A percentile compares a stretch with the other conserved stretches of the same genome.
Conservation (phyloP, 2,888 invertebrate species). For the Thelaira solivaga region DNA sequence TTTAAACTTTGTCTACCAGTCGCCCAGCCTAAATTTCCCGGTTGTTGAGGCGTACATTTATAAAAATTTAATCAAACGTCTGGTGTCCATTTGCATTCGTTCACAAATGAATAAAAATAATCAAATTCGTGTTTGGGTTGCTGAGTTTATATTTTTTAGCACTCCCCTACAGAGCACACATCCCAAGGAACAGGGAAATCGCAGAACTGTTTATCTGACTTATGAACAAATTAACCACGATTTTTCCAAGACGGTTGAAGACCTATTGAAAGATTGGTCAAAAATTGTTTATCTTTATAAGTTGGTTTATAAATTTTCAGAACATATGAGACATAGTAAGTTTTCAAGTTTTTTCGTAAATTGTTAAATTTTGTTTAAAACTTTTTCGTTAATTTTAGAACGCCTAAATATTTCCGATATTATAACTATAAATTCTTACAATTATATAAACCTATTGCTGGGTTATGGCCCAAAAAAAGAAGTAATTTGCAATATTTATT, state of each 20-base stretch:
- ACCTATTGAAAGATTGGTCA: slow-evolving; percentile 93
- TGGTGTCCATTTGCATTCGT: slow-evolving; percentile 90
- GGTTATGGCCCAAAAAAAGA: slow-evolving; percentile 92
- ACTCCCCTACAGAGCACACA: slow-evolving; percentile 88
- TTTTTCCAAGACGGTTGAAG: slow-evolving; percentile 88
- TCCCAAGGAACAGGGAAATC: slow-evolving; percentile 90
- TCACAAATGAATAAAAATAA: slow-evolving; percentile 86
- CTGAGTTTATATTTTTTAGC: slow-evolving; percentile 91
- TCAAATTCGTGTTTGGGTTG: slow-evolving; percentile 89
- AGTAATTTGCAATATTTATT: slow-evolving; percentile 89
- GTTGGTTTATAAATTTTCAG: slow-evolving; percentile 89
- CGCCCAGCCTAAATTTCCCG: slow-evolving; percentile 66
- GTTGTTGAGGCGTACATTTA: slow-evolving; percentile 79
- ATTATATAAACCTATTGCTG: slow-evolving; percentile 92
- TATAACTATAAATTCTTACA: slow-evolving; percentile 93
- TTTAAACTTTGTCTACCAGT: slow-evolving; percentile 51
- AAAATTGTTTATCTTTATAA: slow-evolving; percentile 93
- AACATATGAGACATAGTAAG: slow-evolving; percentile 85
- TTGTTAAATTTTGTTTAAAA: not conserved
- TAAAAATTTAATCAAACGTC: slow-evolving; percentile 84
- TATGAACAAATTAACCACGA: slow-evolving; percentile 94
- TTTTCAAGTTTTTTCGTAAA: not conserved
- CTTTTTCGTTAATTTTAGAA: slow-evolving; percentile 75
- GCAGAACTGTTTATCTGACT: slow-evolving; percentile 92
- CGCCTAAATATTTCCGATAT: slow-evolving; percentile 82